Evolutionary conservation across 2,797 vertebrate species (phyloP), one percentile per base, ranked within the genome.

Genomic region (Meriones psammophilus): DNA sequence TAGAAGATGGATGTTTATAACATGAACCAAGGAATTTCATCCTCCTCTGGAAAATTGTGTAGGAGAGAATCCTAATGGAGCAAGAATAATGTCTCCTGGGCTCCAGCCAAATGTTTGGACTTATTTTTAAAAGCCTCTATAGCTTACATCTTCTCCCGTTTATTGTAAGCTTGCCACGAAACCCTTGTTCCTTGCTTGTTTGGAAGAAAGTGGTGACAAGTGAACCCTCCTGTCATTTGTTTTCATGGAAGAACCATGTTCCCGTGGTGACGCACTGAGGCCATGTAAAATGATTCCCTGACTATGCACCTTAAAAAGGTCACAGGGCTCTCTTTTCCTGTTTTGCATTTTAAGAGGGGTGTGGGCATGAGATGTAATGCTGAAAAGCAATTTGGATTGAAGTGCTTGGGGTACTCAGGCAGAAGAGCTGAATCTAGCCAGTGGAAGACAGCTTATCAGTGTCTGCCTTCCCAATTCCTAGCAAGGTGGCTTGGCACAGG

Each of bases 1-100:
- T 95, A 94, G 92, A 91, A 98, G 98, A 98, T 95, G 86, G 97
- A 98, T 98, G 98, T 97, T 98, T 98, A 98, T 96, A 98, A 97
- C 91, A 97, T 89, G 97, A 97, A 96, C 87, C 85, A 95, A 98
- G 97, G 98, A 98, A 98, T 98, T 98, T 98, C 96, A 98, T 97
- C 97, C 96, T 98, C 96, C 98, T 97, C 97, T 97, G 96, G 91
- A 97, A 98, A 98, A 97, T 54, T 97, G 97, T 96, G 98, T 97
- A 98, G 98, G 98, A 98, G 98, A 96, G 90, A 96, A 97, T 96
- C 84, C 95, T 98, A 98, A 97, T 92, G 97, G 97, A 97, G 94
- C 96, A 97, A 98, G 97, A 98, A 94, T 97, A 97, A 98, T 0
- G 83, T 92, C 93, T 96, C n/a, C 91, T 98, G 98, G 98, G 94